Conservation (phyloP, 2,888 invertebrate genomes). For the Bimastos eiseni region DNA sequence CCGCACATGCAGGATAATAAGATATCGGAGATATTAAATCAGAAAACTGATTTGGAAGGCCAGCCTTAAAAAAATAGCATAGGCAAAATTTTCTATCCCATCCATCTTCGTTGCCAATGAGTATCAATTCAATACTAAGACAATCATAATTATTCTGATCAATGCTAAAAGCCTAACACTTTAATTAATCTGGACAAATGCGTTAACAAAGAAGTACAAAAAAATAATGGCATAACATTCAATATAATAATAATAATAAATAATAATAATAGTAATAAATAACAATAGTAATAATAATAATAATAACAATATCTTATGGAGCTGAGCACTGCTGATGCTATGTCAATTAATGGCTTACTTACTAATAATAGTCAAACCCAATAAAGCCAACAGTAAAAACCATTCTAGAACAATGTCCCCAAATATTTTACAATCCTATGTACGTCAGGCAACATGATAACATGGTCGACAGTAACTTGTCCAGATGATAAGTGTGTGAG, state of each 20-base stretch:
- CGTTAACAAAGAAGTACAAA: neutral
- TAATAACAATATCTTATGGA: neutral
- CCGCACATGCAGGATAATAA: neutral
- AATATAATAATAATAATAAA: neutral
- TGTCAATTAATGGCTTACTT: too few species aligned
- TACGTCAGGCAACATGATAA: neutral
- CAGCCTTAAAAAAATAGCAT: neutral
- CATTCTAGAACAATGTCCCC: too few species aligned
- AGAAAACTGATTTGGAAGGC: neutral
- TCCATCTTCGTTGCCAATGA: neutral
- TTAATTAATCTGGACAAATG: slow-evolving; percentile 6
- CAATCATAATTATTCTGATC: neutral
- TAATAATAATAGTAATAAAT: neutral
- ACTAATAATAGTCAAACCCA: too few species aligned
- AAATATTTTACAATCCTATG: too few species aligned
- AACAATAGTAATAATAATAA: neutral
- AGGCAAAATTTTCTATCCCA: neutral
- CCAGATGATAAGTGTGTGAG: neutral
- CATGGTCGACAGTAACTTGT: neutral
- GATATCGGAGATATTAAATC: neutral
- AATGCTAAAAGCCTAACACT: neutral
- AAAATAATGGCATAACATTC: neutral
- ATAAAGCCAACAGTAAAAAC: too few species aligned
- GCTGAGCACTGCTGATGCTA: too few species aligned
- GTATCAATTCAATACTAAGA: neutral